Conservation (phyloP, 2,888 invertebrate species). For the Kuschelorhynchus macadamiae region DNA sequence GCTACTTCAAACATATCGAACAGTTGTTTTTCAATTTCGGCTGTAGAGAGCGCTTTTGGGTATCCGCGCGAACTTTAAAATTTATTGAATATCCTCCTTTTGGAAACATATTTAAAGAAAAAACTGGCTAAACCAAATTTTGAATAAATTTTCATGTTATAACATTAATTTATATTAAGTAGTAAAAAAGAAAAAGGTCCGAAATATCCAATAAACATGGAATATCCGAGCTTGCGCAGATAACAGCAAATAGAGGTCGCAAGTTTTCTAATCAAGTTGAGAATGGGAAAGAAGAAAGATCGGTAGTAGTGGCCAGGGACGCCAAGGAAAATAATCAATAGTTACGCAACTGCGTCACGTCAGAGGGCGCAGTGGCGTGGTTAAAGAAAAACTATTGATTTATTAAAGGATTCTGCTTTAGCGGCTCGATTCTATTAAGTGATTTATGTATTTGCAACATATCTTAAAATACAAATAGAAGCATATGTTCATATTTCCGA, state of each 20-base stretch:
- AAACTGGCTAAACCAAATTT: no score
- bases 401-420: slow-evolving; percentile 29
- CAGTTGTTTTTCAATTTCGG: slow-evolving; percentile 47
- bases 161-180: no score
- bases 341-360: slow-evolving; percentile 37
- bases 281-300: slow-evolving; percentile 13
- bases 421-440: neutral
- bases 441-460: neutral
- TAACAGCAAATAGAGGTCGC: slow-evolving; percentile 21
- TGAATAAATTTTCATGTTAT: neutral
- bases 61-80: slow-evolving; percentile 34
- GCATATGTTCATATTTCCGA: no score
- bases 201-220: neutral
- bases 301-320: slow-evolving; percentile 39
- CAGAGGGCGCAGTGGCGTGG: slow-evolving; percentile 48
- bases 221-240: slow-evolving; percentile 22
- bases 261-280: slow-evolving; percentile 29
- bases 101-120: no score
- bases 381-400: slow-evolving; percentile 30
- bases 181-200: neutral
- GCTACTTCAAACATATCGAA: slow-evolving; percentile 66
- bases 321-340: slow-evolving; percentile 36
- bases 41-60: slow-evolving; percentile 36
- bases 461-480: no score
- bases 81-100: neutral